These are phyloP conservation scores for Psephotus haematonotus DNA, from an alignment of 2,113 vertebrate genomes.

Conservation along the genomic window DNA sequence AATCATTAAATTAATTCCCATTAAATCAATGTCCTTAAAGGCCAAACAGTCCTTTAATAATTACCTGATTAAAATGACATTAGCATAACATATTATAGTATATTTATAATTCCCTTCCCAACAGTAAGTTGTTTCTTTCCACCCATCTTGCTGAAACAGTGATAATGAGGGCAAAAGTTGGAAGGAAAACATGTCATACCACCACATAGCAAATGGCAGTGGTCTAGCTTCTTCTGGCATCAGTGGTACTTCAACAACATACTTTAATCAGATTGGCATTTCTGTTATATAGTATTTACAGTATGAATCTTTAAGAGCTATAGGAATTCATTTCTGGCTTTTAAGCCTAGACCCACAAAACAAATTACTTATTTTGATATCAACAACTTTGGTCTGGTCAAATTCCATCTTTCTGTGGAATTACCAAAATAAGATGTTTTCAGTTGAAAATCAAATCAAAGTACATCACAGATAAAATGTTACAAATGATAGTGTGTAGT, in stretches of 20 bases:
- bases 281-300: not conserved
- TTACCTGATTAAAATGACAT: slow-evolving; percentile 60
- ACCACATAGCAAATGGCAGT: not conserved
- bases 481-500: not conserved
- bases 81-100: slow-evolving; percentile 43
- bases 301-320: not conserved
- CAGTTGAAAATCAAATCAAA: not conserved
- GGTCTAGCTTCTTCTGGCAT: not conserved
- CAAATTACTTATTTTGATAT: not conserved
- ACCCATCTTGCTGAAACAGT: not conserved
- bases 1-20: slow-evolving; percentile 72
- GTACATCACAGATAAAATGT: not conserved
- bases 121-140: not conserved
- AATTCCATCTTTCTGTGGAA: not conserved
- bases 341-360: not conserved
- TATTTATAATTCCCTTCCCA: slow-evolving; percentile 39
- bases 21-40: slow-evolving; percentile 75
- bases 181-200: not conserved
- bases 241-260: not conserved
- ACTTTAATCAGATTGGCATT: not conserved
- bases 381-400: not conserved
- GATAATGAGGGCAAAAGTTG: not conserved
- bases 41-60: slow-evolving; percentile 66
- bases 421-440: not conserved
- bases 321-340: not conserved